Evolutionary conservation across 2,113 vertebrate genomes (phyloP).

Genomic region (Muntiacus muntjak): DNA sequence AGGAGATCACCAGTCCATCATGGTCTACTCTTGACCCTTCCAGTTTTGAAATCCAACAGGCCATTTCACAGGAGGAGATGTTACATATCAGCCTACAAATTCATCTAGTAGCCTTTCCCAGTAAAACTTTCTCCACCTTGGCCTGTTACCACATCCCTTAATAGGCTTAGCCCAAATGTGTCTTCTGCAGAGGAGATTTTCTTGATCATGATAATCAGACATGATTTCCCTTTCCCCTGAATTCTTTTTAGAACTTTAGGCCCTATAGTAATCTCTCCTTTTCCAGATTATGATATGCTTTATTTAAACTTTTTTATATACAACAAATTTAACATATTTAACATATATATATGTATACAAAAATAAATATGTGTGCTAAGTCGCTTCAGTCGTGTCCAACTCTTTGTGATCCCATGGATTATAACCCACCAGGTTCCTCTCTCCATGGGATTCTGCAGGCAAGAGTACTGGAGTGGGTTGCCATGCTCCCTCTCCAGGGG

Average conservation of each 20-base stretch:
- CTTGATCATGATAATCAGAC: background rate
- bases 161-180: background rate
- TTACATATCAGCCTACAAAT: background rate
- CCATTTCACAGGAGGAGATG: too few species aligned
- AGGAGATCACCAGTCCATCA: background rate
- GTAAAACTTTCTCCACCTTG: background rate
- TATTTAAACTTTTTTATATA: background rate
- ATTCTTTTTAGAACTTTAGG: background rate
- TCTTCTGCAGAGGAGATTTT: background rate
- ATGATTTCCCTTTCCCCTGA: background rate
- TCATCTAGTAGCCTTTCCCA: background rate
- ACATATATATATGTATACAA: too few species aligned
- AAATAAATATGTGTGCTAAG: background rate
- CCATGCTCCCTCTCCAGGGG: background rate
- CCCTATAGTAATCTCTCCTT: background rate
- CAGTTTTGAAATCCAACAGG: background rate
- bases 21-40: background rate
- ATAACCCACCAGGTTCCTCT: background rate
- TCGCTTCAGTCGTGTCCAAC: accelerated
- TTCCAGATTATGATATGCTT: background rate
- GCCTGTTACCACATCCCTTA: too few species aligned
- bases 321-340: background rate
- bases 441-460: background rate
- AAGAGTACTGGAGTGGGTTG: background rate
- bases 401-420: background rate